Percentiles rank a stretch among this genome's conserved stretches.
Evolutionary conservation across 2,113 vertebrate species (phyloP).

Genomic region (Rhineura floridana): DNA sequence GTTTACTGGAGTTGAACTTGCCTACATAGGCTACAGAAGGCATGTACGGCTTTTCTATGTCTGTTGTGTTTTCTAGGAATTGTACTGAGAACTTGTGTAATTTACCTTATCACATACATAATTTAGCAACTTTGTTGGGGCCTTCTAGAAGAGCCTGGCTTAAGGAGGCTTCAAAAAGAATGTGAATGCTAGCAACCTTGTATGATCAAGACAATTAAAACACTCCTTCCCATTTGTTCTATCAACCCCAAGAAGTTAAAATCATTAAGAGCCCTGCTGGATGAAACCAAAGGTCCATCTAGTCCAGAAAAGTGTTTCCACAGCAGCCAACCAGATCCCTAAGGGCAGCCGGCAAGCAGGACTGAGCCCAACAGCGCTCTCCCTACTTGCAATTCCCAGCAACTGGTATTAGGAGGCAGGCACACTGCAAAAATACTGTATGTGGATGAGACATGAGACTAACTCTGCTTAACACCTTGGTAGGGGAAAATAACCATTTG

Average conservation of each 20-base stretch:
- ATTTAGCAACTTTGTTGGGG: neutral
- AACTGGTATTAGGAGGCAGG: no score
- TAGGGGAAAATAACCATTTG: no score
- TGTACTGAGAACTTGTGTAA: neutral
- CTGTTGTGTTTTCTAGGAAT: neutral
- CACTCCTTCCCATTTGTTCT: neutral
- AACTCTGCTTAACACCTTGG: neutral
- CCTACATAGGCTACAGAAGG: neutral
- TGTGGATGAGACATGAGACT: neutral
- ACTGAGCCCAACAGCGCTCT: no score
- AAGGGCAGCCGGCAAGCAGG: no score
- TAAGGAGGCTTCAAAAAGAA: neutral
- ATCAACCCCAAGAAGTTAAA: neutral
- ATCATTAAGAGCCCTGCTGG: neutral
- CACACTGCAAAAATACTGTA: neutral
- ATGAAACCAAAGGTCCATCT: no score
- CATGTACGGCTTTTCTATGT: neutral
- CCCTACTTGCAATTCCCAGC: no score
- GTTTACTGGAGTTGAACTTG: neutral
- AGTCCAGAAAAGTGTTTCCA: no score
- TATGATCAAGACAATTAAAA: neutral
- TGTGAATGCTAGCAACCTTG: neutral
- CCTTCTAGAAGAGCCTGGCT: neutral
- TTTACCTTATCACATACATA: neutral
- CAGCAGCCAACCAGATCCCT: no score